Evolutionary conservation across 2,888 invertebrate genomes (phyloP), one percentile per base, ranked within the genome.

Genomic region (Cryptocephalus primarius): DNA sequence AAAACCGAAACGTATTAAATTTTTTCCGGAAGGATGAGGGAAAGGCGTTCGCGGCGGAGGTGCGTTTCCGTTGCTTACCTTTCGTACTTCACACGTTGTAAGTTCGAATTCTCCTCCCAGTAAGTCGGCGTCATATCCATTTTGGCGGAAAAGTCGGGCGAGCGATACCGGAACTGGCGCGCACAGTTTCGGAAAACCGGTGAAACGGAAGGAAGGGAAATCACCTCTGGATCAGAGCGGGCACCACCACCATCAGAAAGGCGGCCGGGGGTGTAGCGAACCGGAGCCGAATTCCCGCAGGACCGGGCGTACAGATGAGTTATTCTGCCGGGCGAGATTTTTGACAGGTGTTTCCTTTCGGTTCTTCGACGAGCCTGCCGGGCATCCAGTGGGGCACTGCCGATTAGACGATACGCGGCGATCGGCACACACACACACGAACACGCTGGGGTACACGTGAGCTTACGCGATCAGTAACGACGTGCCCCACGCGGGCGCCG

Each of bases 1-100:
- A 36, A 36, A 3, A 40, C 40, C n/a, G 40, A 40, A 40, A 40
- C 11, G 40, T 10, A 12, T 40, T 13, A 40, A 40, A 13, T 22
- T 40, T 22, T n/a, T 10, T 6, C 11, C 40, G 10, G 4, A 22
- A n/a, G 14, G 14, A 40, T 13, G n/a, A 11, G 36, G 36, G 36
- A 6, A n/a, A 11, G n/a, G 12, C 36, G 36, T 36, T 6, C 3
- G 11, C 40, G 14, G 10, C 40, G 14, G 22, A 33, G 12, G 42
- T 32, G 32, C 42, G 9, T 11, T 22, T 3, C 12, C 8, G 8
- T 11, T 11, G 33, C 42, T 42, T 33, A 75, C 76, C 74, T 74
- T 61, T 76, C 76, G 60, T 72, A 75, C 61, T 75, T 75, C 40
- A 75, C 71, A 59, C 72, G 73, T 66, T 61, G 74, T 61, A 67